These are phyloP conservation scores for Heliornis fulica DNA, from an alignment of 2,113 vertebrate species.

Conservation along the genomic window DNA sequence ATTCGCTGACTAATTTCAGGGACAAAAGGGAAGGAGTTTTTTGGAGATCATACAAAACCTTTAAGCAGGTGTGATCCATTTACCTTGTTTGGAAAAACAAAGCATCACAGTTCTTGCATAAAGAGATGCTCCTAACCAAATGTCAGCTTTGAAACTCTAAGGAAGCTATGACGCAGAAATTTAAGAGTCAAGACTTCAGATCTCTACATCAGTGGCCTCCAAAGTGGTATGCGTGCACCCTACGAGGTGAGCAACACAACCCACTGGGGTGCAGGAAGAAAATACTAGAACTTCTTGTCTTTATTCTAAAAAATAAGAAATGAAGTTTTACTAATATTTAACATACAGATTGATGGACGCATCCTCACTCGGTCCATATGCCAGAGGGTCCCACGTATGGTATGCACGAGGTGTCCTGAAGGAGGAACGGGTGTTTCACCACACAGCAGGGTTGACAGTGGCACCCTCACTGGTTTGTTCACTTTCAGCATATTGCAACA, in stretches of 20 bases:
- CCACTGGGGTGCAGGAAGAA: neutral
- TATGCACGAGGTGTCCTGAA: rapidly evolving
- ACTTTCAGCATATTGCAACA: neutral
- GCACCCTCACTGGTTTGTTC: neutral
- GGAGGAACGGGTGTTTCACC: neutral
- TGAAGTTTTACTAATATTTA: neutral
- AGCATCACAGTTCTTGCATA: neutral
- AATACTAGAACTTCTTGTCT: neutral
- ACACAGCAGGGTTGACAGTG: rapidly evolving
- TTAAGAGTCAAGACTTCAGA: neutral
- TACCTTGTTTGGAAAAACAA: neutral
- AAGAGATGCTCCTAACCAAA: neutral
- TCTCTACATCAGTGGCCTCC: neutral
- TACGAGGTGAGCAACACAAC: neutral
- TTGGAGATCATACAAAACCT: neutral
- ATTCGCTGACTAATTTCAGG: neutral
- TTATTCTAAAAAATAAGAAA: neutral
- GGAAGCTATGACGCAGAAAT: neutral
- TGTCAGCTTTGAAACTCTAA: neutral
- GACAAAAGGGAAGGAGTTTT: neutral
- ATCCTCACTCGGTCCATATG: rapidly evolving
- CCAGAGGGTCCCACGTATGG: neutral
- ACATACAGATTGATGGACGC: neutral
- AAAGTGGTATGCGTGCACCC: neutral
- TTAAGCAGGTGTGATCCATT: neutral